Evolutionary conservation across 2,888 invertebrate genomes (phyloP).

Genomic region (Petrolisthes cinctipes): DNA sequence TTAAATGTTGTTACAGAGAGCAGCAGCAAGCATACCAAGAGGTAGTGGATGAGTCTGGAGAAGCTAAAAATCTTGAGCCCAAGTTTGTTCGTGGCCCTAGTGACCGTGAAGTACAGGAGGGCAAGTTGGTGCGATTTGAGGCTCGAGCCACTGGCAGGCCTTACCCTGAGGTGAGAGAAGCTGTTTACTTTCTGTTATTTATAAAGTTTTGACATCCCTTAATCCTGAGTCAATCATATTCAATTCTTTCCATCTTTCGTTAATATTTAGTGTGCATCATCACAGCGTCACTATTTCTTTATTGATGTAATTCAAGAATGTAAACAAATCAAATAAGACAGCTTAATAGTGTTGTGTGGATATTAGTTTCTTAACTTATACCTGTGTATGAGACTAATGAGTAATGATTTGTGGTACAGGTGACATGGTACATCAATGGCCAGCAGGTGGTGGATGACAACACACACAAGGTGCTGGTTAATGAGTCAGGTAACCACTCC

Average conservation of each 20-base stretch:
- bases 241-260: too few species aligned
- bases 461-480: constrained; percentile 93
- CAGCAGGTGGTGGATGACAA: constrained; percentile 88
- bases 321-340: background rate
- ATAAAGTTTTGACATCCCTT: too few species aligned
- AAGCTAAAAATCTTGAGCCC: constrained; percentile 83
- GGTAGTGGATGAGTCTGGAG: constrained; percentile 47
- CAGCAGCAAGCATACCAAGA: constrained; percentile 45
- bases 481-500: constrained; percentile 96
- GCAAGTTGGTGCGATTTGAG: constrained; percentile 84
- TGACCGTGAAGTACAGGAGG: constrained; percentile 90
- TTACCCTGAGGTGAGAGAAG: constrained; percentile 80
- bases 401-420: constrained; percentile 48
- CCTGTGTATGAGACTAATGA: background rate
- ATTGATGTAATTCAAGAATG: background rate
- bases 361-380: background rate
- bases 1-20: constrained; percentile 1
- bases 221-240: too few species aligned
- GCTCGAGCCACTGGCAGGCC: constrained; percentile 94
- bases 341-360: background rate
- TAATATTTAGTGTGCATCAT: too few species aligned
- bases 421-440: constrained; percentile 93
- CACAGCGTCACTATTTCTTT: too few species aligned
- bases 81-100: constrained; percentile 83
- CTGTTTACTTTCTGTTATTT: background rate